phyloP scores from a whole-genome alignment of 2,113 vertebrate genomes.

The Cyprinodon brontotheroides region DNA sequence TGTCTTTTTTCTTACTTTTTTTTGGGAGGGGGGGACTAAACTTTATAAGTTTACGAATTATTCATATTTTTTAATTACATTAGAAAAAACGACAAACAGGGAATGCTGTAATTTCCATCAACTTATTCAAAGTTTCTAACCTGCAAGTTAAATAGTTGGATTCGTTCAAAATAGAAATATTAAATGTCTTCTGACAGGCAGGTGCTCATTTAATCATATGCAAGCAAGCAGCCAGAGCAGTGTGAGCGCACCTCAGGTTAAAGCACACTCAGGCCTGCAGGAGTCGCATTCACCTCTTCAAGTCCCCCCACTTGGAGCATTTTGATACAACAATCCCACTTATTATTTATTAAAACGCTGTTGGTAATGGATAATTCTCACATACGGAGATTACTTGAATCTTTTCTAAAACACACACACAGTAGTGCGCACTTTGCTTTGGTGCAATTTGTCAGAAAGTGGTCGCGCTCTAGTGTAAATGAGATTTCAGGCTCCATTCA shows the following conservation, averaged over 20 bases:
- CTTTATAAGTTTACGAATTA: neutral
- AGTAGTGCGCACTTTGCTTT: neutral
- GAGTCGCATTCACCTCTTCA: constrained; percentile 57
- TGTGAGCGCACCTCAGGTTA: constrained; percentile 26
- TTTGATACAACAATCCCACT: constrained; percentile 43
- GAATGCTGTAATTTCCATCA: neutral
- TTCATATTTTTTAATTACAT: too few relatives aligned
- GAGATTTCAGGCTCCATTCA: constrained; percentile 3
- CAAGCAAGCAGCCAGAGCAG: constrained; percentile 9
- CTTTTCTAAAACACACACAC: constrained; percentile 1
- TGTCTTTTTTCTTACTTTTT: neutral
- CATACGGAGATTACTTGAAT: constrained; percentile 10
- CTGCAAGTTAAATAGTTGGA: neutral
- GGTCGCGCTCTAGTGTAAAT: constrained; percentile 2
- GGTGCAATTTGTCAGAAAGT: neutral
- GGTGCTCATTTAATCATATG: constrained; percentile 41
- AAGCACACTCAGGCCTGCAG: constrained; percentile 59
- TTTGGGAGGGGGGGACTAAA: neutral
- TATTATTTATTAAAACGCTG: constrained; percentile 34
- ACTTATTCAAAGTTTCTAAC: neutral
- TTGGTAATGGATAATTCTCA: constrained; percentile 14
- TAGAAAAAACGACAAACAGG: too few relatives aligned
- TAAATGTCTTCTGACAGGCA: constrained; percentile 15
- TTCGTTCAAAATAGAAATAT: neutral
- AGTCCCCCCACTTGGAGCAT: constrained; percentile 45